A percentile compares a stretch with the other conserved stretches of the same genome.
Evolutionary conservation across 2,113 vertebrate genomes (phyloP).

Genomic region (Tychaedon coryphoeus): DNA sequence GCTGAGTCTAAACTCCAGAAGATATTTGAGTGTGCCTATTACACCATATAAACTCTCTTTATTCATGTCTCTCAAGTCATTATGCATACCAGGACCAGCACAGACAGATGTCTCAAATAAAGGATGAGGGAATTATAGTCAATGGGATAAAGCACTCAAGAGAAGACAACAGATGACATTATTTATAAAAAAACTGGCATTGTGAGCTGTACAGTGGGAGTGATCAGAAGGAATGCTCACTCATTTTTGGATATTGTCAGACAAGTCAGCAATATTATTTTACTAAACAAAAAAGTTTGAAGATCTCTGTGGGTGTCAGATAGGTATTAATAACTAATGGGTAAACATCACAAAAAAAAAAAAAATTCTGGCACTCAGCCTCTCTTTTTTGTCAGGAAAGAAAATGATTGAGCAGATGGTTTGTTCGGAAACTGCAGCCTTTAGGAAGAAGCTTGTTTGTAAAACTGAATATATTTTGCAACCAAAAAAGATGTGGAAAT

Average conservation of each 20-base stretch:
- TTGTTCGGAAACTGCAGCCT: constrained; percentile 31
- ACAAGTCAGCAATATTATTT: background rate
- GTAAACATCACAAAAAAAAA: background rate
- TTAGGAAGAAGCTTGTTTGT: constrained; percentile 24
- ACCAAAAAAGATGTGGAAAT: background rate
- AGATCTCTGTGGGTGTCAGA: background rate
- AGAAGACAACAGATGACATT: constrained; percentile 19
- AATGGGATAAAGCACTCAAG: background rate
- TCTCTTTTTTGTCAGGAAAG: background rate
- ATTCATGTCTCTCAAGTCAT: background rate
- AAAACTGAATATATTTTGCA: constrained; percentile 34
- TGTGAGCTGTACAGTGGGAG: background rate
- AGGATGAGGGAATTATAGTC: background rate
- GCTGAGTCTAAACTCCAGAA: background rate
- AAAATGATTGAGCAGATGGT: constrained; percentile 41
- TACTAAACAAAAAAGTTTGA: background rate
- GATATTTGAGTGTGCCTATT: background rate
- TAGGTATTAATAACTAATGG: constrained; percentile 27
- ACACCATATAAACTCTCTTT: background rate
- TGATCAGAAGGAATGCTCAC: background rate
- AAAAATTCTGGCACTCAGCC: background rate
- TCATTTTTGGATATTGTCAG: background rate
- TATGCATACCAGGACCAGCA: background rate
- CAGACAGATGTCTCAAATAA: background rate
- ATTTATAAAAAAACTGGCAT: constrained; percentile 8